These are phyloP conservation scores for Montipora capitata DNA, from an alignment of 92 coral and sea anemone species.

Conservation along the genomic window DNA sequence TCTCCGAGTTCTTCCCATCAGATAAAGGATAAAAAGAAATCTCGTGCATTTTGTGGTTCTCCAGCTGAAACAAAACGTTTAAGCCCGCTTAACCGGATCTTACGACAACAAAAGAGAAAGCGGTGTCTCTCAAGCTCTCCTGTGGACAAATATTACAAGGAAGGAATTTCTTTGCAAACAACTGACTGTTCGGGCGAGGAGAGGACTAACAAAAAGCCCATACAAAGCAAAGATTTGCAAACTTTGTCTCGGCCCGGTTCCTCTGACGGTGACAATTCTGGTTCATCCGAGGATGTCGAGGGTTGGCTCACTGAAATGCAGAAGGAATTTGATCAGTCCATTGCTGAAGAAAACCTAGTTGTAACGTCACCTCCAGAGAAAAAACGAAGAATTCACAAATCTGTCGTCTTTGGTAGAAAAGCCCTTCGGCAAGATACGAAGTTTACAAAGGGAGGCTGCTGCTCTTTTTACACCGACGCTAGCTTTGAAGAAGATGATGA, in stretches of 20 bases:
- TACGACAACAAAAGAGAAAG: slow-evolving; percentile 91
- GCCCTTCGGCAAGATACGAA: slow-evolving; percentile 24
- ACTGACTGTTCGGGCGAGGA: background rate
- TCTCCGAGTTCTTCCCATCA: slow-evolving; percentile 29
- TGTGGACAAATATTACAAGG: slow-evolving; percentile 3
- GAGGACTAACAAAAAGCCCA: background rate
- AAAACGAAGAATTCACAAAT: slow-evolving; percentile 73
- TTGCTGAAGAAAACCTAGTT: background rate
- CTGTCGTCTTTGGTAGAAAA: slow-evolving; percentile 69
- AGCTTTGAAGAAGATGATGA: slow-evolving; percentile 76
- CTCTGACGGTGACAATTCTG: slow-evolving; percentile 60
- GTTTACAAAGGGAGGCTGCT: slow-evolving; percentile 17
- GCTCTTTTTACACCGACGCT: slow-evolving; percentile 55
- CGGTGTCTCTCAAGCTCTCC: slow-evolving; percentile 63
- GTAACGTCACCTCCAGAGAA: slow-evolving; percentile 39
- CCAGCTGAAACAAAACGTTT: slow-evolving; percentile 73
- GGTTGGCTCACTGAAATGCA: slow-evolving; percentile 72
- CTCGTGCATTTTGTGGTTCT: slow-evolving; percentile 53
- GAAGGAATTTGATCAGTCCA: slow-evolving; percentile 18
- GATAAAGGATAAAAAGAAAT: slow-evolving; percentile 55
- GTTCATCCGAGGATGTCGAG: slow-evolving; percentile 70
- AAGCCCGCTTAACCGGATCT: slow-evolving; percentile 96
- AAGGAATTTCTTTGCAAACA: background rate
- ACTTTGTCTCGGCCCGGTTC: slow-evolving; percentile 26
- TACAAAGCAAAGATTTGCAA: background rate